Evolutionary conservation across 1,140 invertebrate genomes (phyloP).

Genomic region (Drosophila willistoni): DNA sequence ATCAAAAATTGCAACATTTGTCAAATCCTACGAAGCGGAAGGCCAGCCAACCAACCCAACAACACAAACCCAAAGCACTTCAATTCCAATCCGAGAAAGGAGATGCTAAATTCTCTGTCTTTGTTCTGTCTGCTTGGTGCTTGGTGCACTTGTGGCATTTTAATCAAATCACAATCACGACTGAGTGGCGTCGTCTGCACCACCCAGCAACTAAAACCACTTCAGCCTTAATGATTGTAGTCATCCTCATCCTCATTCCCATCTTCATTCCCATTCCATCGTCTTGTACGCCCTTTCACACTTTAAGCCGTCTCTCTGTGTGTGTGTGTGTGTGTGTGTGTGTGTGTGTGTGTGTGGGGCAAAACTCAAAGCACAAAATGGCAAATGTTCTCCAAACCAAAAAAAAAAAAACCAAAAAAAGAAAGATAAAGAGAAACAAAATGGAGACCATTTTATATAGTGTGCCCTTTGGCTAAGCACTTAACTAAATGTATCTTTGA

Average conservation of each 20-base stretch:
- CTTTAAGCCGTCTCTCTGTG: conserved; percentile 47
- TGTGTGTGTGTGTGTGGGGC: conserved; percentile 40
- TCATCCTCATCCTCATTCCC: conserved; percentile 21
- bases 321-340: no score
- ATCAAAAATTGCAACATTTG: conserved; percentile 82
- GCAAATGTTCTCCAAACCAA: conserved; percentile 53
- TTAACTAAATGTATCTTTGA: conserved; percentile 66
- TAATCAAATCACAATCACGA: conserved; percentile 77
- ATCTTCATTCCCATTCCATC: background rate
- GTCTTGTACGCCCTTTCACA: conserved; percentile 40
- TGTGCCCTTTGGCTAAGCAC: conserved; percentile 62
- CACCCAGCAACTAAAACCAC: conserved; percentile 23
- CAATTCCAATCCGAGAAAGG: conserved; percentile 13
- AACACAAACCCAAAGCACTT: conserved; percentile 50
- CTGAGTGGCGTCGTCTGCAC: conserved; percentile 41
- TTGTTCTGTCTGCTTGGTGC: conserved; percentile 43
- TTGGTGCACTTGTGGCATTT: conserved; percentile 61
- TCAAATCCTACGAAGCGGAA: conserved; percentile 62
- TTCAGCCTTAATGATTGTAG: conserved; percentile 21
- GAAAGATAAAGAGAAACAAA: background rate
- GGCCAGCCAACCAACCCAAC: conserved; percentile 23
- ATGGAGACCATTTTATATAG: conserved; percentile 50
- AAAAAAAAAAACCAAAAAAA: background rate
- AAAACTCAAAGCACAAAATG: conserved; percentile 76
- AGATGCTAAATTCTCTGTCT: conserved; percentile 36